Conservation (phyloP, 1,140 invertebrate species). For the Antheraea pernyi region DNA sequence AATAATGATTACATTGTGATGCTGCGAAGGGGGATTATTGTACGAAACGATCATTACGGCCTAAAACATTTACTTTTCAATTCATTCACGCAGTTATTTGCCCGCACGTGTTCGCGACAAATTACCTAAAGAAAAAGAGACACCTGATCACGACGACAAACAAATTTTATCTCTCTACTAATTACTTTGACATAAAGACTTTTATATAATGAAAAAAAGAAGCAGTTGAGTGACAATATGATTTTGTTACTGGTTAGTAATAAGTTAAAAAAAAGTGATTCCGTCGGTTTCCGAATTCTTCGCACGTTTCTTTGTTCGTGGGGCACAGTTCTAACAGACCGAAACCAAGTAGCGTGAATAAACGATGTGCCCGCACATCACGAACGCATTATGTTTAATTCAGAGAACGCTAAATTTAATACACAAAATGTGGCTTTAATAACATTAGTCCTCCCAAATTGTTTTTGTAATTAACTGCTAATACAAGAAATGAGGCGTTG, state of each 20-base stretch:
- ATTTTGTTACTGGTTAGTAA: constrained; percentile 23
- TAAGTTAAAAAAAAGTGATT: background rate
- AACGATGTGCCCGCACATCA: constrained; percentile 29
- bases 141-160: constrained; percentile 31
- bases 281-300: background rate
- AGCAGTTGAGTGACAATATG: constrained; percentile 29
- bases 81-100: constrained; percentile 6
- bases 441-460: constrained; percentile 32
- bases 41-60: constrained; percentile 21
- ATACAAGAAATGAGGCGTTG: constrained; percentile 35
- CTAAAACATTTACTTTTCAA: constrained; percentile 13
- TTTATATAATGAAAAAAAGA: constrained; percentile 20
- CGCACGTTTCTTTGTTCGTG: constrained; percentile 19
- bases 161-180: constrained; percentile 22
- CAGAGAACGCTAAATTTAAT: constrained; percentile 27
- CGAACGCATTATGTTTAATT: constrained; percentile 36
- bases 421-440: constrained; percentile 31
- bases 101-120: constrained; percentile 34
- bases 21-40: constrained; percentile 9
- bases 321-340: constrained; percentile 16
- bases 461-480: constrained; percentile 39
- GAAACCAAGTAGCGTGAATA: constrained; percentile 26
- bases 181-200: background rate
- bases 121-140: constrained; percentile 36
- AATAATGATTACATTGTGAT: constrained; percentile 30